Evolutionary conservation across 1,140 invertebrate species (phyloP).

Genomic region (Lepidurus apus): DNA sequence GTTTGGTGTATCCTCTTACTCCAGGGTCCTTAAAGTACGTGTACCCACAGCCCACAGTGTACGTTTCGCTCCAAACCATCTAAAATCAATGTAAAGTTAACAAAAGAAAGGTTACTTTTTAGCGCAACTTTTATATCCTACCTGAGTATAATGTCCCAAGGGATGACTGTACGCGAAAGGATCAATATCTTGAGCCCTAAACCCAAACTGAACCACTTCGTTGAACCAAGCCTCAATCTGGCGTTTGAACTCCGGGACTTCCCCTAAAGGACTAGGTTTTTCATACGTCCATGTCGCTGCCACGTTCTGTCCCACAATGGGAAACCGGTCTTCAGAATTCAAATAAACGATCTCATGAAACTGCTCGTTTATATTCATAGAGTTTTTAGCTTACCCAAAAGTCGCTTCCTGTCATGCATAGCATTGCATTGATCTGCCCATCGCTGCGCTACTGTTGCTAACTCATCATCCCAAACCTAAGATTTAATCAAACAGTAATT

Average conservation of each 20-base stretch:
- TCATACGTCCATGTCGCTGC: constrained; percentile 70
- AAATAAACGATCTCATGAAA: constrained; percentile 27
- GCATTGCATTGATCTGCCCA: constrained; percentile 75
- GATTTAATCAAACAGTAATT: constrained; percentile 28
- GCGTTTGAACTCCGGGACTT: constrained; percentile 62
- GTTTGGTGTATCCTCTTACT: constrained; percentile 63
- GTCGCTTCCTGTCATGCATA: constrained; percentile 59
- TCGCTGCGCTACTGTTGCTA: constrained; percentile 69
- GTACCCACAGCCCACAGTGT: constrained; percentile 72
- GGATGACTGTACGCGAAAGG: constrained; percentile 51
- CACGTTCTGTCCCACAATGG: constrained; percentile 70
- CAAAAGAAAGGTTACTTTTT: background rate
- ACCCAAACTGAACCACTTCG: constrained; percentile 66
- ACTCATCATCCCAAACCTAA: constrained; percentile 78
- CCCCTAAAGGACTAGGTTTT: constrained; percentile 52
- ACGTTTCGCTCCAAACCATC: constrained; percentile 73
- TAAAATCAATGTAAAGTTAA: constrained; percentile 45
- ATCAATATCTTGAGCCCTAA: constrained; percentile 51
- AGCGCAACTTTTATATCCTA: constrained; percentile 39
- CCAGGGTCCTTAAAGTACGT: constrained; percentile 64
- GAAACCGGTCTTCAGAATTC: constrained; percentile 58
- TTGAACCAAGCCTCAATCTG: constrained; percentile 73
- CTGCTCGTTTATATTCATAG: background rate
- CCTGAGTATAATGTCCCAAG: constrained; percentile 78
- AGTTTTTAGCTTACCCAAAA: constrained; percentile 54